Evolutionary conservation across 2,888 invertebrate genomes (phyloP), one percentile per base, ranked within the genome.

Genomic region (Coelinius sp.): DNA sequence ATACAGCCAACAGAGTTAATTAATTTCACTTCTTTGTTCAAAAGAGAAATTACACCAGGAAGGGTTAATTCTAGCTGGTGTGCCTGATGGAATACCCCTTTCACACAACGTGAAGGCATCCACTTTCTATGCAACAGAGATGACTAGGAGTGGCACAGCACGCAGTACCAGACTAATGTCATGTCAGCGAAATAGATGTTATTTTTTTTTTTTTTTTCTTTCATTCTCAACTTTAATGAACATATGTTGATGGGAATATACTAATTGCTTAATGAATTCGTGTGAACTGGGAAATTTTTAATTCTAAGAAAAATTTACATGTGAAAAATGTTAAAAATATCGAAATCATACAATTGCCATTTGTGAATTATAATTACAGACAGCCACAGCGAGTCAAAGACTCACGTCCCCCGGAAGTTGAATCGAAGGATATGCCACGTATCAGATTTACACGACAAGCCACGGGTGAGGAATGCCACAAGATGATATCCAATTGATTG

Each of bases 351-450:
- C 31, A 3, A 35, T 31, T 31, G 3, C 5, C 31, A 71, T 74
- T 76, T 72, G 77, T 79, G 77, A 77, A 79, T 74, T 76, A 75
- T 82, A 81, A 83, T 83, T 82, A 79, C 80, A 81, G 78, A 62
- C 75, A 56, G 20, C 59, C 71, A 71, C 77, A 77, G 73, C 20
- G 31, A 35, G 31, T 7, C 2, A 14, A 76, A 77, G 78, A 82
- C 80, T 81, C 83, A 80, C 79, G 81, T 77, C 78, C 79, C n/a
- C 77, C 80, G 81, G 83, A 82, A 83, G 80, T 73, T 75, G 73
- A 73, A 70, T 72, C 59, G 59, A 59, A 59, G 59, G 59, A 59
- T 59, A 59, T 59, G 14, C 59, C 59, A 59, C 59, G 59, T 59
- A 59, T 59, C 31, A 35, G 35, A 59, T 59, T 59, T 59, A 49